Conservation (phyloP, 2,797 vertebrate genomes). For the Anas flavirostris region DNA sequence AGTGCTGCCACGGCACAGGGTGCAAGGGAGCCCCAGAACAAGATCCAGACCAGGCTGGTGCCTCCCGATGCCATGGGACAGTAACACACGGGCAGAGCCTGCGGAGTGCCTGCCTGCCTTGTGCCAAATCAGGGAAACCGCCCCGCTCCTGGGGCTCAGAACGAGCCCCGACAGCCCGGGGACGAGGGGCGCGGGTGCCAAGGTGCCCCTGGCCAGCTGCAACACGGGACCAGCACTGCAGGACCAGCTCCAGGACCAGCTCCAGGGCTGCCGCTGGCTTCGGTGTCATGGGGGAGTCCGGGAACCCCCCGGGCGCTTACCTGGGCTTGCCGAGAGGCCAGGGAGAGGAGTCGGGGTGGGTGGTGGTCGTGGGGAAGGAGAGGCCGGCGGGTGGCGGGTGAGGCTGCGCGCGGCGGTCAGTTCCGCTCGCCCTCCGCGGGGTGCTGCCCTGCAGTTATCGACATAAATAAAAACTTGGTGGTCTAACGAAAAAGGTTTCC, state of each 20-base stretch:
- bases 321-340: slow-evolving; percentile 44
- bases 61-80: background rate
- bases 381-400: slow-evolving; percentile 80
- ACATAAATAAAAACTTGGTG: slow-evolving; percentile 99
- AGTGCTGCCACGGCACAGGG: background rate
- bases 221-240: no score
- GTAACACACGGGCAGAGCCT: rapidly evolving
- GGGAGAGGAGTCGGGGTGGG: slow-evolving; percentile 74
- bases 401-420: slow-evolving; percentile 81
- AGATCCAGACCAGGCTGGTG: background rate
- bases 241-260: rapidly evolving
- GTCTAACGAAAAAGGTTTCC: slow-evolving; percentile 89
- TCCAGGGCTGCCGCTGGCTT: background rate
- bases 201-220: background rate
- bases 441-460: slow-evolving; percentile 96
- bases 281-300: background rate
- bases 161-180: background rate
- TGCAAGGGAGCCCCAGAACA: background rate
- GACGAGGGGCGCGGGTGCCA: background rate
- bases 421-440: slow-evolving; percentile 86
- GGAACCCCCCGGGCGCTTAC: slow-evolving; percentile 48
- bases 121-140: background rate
- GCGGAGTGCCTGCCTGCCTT: background rate
- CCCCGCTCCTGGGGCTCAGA: background rate
- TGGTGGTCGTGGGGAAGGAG: slow-evolving; percentile 80